These are phyloP conservation scores for Lycocorax pyrrhopterus DNA, from an alignment of 2,113 vertebrate species.

Conservation along the genomic window DNA sequence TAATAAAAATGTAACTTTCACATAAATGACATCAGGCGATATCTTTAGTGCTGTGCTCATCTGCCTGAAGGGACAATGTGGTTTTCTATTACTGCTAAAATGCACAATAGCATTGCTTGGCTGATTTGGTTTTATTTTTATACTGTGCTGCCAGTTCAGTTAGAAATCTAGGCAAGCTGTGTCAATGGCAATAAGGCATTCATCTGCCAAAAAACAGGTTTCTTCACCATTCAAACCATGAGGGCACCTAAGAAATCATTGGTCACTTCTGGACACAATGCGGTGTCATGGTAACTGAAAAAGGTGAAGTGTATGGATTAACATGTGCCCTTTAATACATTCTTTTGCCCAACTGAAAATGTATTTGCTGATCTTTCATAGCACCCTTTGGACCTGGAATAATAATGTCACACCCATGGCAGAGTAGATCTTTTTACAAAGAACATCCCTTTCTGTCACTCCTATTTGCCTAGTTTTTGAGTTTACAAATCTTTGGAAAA, in stretches of 20 bases:
- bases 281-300: not conserved
- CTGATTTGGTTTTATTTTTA: slow-evolving; percentile 25
- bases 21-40: not conserved
- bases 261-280: not conserved
- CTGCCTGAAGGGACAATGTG: not conserved
- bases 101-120: not conserved
- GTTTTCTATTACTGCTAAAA: slow-evolving; percentile 7
- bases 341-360: not conserved
- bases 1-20: not conserved
- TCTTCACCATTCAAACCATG: not conserved
- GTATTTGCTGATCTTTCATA: not conserved
- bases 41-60: not conserved
- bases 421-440: not conserved
- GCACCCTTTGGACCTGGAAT: not conserved
- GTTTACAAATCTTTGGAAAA: not conserved
- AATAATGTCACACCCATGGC: not conserved
- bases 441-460: not conserved
- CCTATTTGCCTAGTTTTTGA: not conserved
- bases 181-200: not conserved
- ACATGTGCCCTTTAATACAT: not conserved
- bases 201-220: not conserved
- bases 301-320: not conserved
- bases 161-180: not conserved
- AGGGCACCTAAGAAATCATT: not conserved
- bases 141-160: not conserved